These are phyloP conservation scores for Pangasius krempfi DNA, from an alignment of 2,797 vertebrate species.

Conservation along the genomic window DNA sequence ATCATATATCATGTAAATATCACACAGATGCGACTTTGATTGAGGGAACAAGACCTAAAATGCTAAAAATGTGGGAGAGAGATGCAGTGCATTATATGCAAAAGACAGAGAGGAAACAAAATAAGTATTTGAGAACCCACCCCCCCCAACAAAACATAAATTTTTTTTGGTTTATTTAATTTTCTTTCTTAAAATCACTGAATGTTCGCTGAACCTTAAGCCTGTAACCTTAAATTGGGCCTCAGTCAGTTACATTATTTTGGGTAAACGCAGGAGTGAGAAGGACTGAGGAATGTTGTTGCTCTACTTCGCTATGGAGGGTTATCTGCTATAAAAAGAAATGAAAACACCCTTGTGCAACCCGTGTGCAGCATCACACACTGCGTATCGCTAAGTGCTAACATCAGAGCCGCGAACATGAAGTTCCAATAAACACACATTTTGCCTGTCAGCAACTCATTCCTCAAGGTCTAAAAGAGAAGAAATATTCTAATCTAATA, in stretches of 20 bases:
- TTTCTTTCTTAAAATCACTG: neutral
- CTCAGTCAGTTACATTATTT: neutral
- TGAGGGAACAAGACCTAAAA: neutral
- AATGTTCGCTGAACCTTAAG: neutral
- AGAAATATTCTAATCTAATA: neutral
- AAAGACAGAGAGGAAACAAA: neutral
- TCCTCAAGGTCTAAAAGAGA: neutral
- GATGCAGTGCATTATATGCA: neutral
- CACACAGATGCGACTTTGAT: neutral
- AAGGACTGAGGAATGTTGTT: neutral
- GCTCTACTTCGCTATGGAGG: neutral
- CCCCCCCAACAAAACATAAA: too few species aligned
- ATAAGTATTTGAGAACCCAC: too few species aligned
- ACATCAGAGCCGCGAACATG: neutral
- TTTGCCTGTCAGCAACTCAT: neutral
- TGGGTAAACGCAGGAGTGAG: neutral
- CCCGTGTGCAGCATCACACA: too few species aligned
- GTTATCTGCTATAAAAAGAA: neutral
- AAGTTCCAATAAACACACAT: neutral
- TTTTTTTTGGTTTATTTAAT: neutral
- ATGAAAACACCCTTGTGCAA: neutral
- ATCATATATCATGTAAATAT: too few species aligned
- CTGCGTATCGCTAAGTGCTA: too few species aligned
- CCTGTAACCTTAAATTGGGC: neutral
- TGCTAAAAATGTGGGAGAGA: neutral